Evolutionary conservation across 2,113 vertebrate species (phyloP), one percentile per base, ranked within the genome.

Genomic region (Gulo gulo): DNA sequence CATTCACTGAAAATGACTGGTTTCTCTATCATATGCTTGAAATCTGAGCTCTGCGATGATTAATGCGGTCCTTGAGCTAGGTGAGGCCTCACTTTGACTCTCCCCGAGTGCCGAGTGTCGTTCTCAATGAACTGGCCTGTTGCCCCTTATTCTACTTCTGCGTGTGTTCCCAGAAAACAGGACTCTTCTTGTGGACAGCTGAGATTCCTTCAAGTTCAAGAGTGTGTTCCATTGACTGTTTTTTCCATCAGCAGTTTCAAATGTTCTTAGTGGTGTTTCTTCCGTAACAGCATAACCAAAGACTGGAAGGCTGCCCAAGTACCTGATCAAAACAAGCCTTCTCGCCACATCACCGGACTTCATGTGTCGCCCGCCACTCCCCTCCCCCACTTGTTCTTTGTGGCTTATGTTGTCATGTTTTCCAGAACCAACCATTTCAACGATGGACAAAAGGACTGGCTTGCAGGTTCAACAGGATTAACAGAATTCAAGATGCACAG

Each of bases 1-100:
- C 91, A 97, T 95, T 98, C 94, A 89, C 73, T 83, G 94, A 97
- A 96, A 98, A 98, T 91, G 47, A 88, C 88, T 84, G 96, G 95
- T 95, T 97, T 98, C 97, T 94, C 82, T 96, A 52, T 67, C 86
- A 52, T 80, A 81, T 95, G 80, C 97, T 88, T 97, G 96, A 97
- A 98, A 95, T 76, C 74, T 87, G 94, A 91, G 88, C 74, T 91
- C 69, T 12, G 15, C 20, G 47, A 18, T 96, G 93, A 96, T 83
- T 91, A 79, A 89, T 73, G 76, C 80, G 84, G 88, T 86, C 61
- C 45, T 86, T 88, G 83, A 92, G 69, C 26, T 57, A 55, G 59
- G 76, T 31, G 65, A 87, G 73, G 36, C 78, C 87, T 59, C 21
- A 7, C 26, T 88, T 88, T 50, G 87, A 50, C 82, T 96, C n/a